Evolutionary conservation across 2,113 vertebrate species (phyloP).

Genomic region (Cebidichthys violaceus): DNA sequence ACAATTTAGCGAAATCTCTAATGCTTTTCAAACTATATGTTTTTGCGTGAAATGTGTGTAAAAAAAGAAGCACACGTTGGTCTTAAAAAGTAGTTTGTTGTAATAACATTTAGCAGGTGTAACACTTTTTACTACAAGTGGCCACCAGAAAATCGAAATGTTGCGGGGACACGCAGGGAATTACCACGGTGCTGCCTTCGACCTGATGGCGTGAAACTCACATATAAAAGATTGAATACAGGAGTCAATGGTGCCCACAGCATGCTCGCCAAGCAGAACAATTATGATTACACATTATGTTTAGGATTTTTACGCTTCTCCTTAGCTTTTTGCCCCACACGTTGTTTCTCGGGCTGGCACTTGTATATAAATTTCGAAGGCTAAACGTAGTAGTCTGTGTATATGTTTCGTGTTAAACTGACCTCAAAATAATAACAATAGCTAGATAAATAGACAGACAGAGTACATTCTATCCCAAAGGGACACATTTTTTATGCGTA

Average conservation of each 20-base stretch:
- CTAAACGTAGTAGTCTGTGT: not conserved
- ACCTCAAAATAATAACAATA: not conserved
- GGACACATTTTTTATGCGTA: not conserved
- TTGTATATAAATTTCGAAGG: not conserved
- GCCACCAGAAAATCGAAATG: slow-evolving; percentile 76
- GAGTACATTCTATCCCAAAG: not conserved
- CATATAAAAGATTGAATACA: slow-evolving; percentile 75
- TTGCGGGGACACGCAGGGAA: slow-evolving; percentile 77
- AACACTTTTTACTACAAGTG: slow-evolving; percentile 13
- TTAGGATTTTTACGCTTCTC: slow-evolving; percentile 73
- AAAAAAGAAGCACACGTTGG: not conserved
- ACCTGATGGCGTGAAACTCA: slow-evolving; percentile 83
- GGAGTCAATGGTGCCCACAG: slow-evolving; percentile 50
- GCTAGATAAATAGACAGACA: not conserved
- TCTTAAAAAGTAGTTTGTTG: not conserved
- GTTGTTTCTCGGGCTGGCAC: slow-evolving; percentile 25
- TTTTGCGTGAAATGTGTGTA: not conserved
- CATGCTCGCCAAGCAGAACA: slow-evolving; percentile 51
- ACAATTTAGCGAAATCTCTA: slow-evolving; percentile 26
- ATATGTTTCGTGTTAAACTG: not conserved
- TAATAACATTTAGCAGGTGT: slow-evolving; percentile 22
- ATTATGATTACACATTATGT: slow-evolving; percentile 67
- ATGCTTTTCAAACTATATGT: not conserved
- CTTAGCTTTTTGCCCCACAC: slow-evolving; percentile 66
- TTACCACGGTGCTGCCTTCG: slow-evolving; percentile 84